Base-by-base conservation (phyloP, 2,797 vertebrate genomes). In the Sebastes hopkinsi region DNA sequence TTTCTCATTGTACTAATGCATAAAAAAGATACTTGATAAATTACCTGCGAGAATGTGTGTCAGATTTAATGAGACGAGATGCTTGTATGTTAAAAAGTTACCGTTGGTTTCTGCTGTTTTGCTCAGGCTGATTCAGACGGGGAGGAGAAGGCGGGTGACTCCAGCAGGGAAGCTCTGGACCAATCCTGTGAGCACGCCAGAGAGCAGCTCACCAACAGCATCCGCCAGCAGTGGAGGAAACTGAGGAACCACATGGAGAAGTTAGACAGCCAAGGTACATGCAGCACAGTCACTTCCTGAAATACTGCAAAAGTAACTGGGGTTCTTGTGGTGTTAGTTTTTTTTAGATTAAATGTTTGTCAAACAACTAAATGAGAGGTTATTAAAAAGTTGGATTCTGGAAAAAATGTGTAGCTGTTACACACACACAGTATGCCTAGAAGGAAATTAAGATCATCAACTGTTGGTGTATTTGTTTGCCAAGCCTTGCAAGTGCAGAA, bases 211-310 rank as follows among this genome's bases (percentile, higher is more conserved):
- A 97, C 97, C 67, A 98, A 98, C 92, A 99, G 98, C 95, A 99
- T 99, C 89, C 97, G 98, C 4, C 97, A 97, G 81, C 98, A 99
- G 83, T 99, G 98, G 98, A 96, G 98, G 80, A 98, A 97, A 91
- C 90, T 99, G 78, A 98, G 97, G 93, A 98, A 89, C 90, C 98
- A 98, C 0, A 96, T 99, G 85, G 97, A 99, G 88, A 97, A 96
- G 87, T 93, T 99, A 50, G 97, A 98, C 93, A 98, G 95, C 89
- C 97, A 98, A 96, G 98, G 98, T 99, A 90, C 20, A 46, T 2
- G 42, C 10, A 16, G 23, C 29, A 8, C 22, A 4, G 3, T 29
- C 2, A 20, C 32, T 60, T 36, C 11, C 23, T 56, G 5, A 65
- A 36, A 27, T 30, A 32, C 59, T 62, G 42, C 5, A 23, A 27